Conservation (phyloP, 2,888 invertebrate genomes). For the Thelaira solivaga region DNA sequence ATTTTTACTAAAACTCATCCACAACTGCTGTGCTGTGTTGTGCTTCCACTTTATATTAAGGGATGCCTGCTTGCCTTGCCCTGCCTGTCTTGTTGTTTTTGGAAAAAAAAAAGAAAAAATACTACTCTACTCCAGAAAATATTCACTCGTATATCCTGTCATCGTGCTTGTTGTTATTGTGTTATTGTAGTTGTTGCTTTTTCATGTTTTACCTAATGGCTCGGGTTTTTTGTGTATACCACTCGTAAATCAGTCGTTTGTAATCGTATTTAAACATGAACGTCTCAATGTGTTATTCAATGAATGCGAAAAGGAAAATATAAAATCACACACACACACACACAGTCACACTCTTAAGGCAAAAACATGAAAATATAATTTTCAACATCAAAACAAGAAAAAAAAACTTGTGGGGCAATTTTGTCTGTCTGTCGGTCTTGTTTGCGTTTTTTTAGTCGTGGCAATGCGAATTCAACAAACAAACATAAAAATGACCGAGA, state of each 20-base stretch:
- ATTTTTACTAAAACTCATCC: conserved; percentile 20
- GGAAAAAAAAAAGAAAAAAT: too few species aligned
- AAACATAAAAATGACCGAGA: neutral
- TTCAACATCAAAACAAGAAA: conserved; percentile 9
- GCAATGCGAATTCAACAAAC: conserved; percentile 8
- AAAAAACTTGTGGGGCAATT: neutral
- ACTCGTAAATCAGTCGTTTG: conserved; percentile 36
- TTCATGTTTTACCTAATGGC: conserved; percentile 1
- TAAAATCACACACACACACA: neutral
- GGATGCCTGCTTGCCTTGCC: conserved; percentile 29
- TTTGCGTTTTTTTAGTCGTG: neutral
- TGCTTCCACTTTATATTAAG: conserved; percentile 17
- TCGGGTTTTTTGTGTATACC: neutral
- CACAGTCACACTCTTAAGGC: neutral
- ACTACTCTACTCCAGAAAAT: neutral
- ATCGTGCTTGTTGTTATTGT: conserved; percentile 6
- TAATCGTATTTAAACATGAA: conserved; percentile 29
- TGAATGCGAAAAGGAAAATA: conserved; percentile 26
- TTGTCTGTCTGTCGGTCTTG: conserved; percentile 6
- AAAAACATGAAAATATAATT: conserved; percentile 19
- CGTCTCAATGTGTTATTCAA: conserved; percentile 32
- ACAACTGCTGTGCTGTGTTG: conserved; percentile 12
- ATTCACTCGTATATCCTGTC: conserved; percentile 37
- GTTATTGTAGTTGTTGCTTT: too few species aligned
- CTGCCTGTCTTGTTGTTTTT: conserved; percentile 5